Evolutionary conservation across 2,888 invertebrate genomes (phyloP).

Genomic region (Drosophila imparisetae): DNA sequence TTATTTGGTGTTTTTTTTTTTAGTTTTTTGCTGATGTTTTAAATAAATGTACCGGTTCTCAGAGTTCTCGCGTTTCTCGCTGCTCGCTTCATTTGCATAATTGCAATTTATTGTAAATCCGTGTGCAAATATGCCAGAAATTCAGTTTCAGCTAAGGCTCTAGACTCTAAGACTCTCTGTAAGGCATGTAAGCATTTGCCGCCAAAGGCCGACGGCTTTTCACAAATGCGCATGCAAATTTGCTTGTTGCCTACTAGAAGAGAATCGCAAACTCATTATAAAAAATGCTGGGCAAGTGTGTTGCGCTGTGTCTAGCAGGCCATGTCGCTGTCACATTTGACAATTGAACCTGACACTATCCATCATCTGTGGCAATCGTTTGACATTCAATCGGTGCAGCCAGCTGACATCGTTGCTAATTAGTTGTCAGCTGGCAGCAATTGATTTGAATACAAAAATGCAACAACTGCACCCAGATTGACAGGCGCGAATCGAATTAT

Average conservation of each 20-base stretch:
- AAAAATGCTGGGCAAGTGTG: constrained; percentile 20
- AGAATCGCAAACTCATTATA: constrained; percentile 47
- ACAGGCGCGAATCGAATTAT: constrained; percentile 29
- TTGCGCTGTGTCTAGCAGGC: background rate
- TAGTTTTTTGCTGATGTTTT: background rate
- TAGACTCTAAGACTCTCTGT: constrained; percentile 42
- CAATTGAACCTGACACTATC: constrained; percentile 54
- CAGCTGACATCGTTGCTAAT: constrained; percentile 57
- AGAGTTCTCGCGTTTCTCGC: constrained; percentile 19
- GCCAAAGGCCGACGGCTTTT: constrained; percentile 72
- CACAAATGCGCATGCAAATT: constrained; percentile 46
- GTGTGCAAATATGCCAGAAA: constrained; percentile 74
- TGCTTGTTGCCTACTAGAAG: constrained; percentile 1
- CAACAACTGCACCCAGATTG: constrained; percentile 14
- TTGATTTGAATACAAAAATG: constrained; percentile 27
- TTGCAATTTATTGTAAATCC: constrained; percentile 77
- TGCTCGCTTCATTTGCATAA: constrained; percentile 67
- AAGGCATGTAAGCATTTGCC: constrained; percentile 50
- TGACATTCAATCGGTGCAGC: constrained; percentile 54
- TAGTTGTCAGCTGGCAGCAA: constrained; percentile 51
- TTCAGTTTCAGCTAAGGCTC: constrained; percentile 29
- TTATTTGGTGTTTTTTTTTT: constrained; percentile 1
- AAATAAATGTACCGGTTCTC: constrained; percentile 38
- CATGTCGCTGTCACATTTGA: constrained; percentile 37
- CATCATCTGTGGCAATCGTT: constrained; percentile 46